These are phyloP conservation scores for Notamacropus eugenii DNA, from an alignment of 2,797 vertebrate genomes.

Conservation along the genomic window DNA sequence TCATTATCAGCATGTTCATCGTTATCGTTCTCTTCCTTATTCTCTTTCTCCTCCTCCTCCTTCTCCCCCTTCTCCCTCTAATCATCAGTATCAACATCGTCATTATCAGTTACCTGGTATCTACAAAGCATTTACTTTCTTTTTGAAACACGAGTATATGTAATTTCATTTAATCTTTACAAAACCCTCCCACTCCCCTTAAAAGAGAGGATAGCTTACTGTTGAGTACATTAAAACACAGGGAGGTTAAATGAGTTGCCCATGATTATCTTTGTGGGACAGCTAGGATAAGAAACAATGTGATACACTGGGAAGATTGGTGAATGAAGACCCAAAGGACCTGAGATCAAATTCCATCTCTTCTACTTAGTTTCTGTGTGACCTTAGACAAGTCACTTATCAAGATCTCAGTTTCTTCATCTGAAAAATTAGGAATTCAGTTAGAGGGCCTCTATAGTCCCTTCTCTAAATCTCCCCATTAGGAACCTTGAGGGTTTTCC, in stretches of 20 bases:
- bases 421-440: neutral
- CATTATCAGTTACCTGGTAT: neutral
- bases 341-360: no score
- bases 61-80: neutral
- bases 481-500: no score
- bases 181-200: neutral
- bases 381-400: no score
- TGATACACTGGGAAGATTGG: neutral
- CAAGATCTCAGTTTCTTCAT: no score
- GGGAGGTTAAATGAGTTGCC: constrained; percentile 40
- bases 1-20: no score
- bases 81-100: neutral
- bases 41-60: neutral
- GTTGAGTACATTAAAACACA: constrained; percentile 24
- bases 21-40: neutral
- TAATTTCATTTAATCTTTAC: neutral
- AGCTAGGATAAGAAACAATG: neutral
- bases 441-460: neutral
- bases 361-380: no score
- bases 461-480: neutral
- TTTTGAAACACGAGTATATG: constrained; percentile 36
- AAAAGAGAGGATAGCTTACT: constrained; percentile 7
- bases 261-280: neutral
- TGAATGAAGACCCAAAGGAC: neutral
- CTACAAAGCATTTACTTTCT: constrained; percentile 23